Base-by-base conservation (phyloP, 2,113 vertebrate species). In the Hippocampus guttulatus region DNA sequence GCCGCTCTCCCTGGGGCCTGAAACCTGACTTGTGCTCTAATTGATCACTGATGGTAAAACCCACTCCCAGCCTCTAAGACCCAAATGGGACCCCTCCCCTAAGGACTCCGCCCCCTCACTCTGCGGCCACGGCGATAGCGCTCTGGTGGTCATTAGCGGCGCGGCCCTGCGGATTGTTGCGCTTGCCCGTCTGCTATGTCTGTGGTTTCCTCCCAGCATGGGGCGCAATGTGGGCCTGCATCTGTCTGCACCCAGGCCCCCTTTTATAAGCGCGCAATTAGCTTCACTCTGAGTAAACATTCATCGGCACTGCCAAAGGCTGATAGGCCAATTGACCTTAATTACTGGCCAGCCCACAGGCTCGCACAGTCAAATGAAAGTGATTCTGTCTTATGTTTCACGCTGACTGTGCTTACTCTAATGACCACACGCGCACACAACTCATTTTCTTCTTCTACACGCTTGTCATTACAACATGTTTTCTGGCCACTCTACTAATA, bases 241-340 rank as follows among this genome's bases (percentile, higher is more conserved):
- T 90, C 84, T 82, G 78, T 88, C 86, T 75, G 73, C 80, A 87
- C 84, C 77, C 79, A 63, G 80, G 85, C 81, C 81, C 66, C 85
- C 83, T 78, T 88, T 88, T 85, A 87, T 84, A 87, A 84, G 84
- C 83, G 78, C 71, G 84, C 87, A 90, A 88, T 90, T 91, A 91
- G 88, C 79, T 74, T 82, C 81, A 82, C 86, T 88, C 78, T 86
- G 85, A 73, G 88, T 90, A 89, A 90, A 91, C 85, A 90, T 88
- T 90, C 84, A 88, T 90, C 83, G 82, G 79, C 73, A 63, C 86
- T 85, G 86, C 87, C 78, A 79, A 84, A 86, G 84, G 84, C 88
- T 88, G 89, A 90, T 84, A 75, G 83, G 84, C 86, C 87, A 88
- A 88, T 88, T 90, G 88, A 90, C 90, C 87, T 88, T 88, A 90